Percentiles rank a stretch among this genome's conserved stretches.
phyloP scores from a whole-genome alignment of 2,888 invertebrate genomes.

The Sinopyrophorus schimmeli region DNA sequence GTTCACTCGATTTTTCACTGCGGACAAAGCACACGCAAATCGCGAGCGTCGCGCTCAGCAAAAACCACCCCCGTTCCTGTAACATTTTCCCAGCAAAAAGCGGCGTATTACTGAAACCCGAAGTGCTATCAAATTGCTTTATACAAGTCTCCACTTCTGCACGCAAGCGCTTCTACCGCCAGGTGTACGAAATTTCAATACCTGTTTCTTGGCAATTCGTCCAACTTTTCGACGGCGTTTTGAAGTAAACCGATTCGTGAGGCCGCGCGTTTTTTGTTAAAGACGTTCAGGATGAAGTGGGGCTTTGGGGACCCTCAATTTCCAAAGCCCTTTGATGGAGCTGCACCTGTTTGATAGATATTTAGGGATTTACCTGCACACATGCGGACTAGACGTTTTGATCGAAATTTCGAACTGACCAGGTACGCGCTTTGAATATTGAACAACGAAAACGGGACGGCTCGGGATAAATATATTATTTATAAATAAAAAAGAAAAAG shows the following conservation, averaged over 20 bases:
- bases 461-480: too few relatives aligned
- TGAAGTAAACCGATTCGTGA: background rate
- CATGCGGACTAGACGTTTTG: too few relatives aligned
- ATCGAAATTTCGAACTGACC: too few relatives aligned
- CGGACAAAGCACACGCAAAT: constrained; percentile 29
- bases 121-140: constrained; percentile 27
- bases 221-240: constrained; percentile 4
- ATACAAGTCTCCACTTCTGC: constrained; percentile 21
- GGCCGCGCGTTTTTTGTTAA: background rate
- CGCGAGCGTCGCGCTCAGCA: constrained; percentile 27
- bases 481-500: too few relatives aligned
- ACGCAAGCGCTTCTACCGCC: constrained; percentile 29
- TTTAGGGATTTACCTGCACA: constrained; percentile 13
- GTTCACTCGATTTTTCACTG: constrained; percentile 39
- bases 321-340: constrained; percentile 21
- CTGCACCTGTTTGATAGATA: constrained; percentile 30
- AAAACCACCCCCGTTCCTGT: constrained; percentile 19
- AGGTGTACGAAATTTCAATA: constrained; percentile 27
- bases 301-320: constrained; percentile 18
- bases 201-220: constrained; percentile 14
- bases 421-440: too few relatives aligned
- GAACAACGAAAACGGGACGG: too few relatives aligned
- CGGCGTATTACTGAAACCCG: constrained; percentile 26
- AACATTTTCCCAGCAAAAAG: constrained; percentile 17
- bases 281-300: constrained; percentile 14